Evolutionary conservation across 2,888 invertebrate species (phyloP).

Genomic region (Drosophila suboccidentalis): DNA sequence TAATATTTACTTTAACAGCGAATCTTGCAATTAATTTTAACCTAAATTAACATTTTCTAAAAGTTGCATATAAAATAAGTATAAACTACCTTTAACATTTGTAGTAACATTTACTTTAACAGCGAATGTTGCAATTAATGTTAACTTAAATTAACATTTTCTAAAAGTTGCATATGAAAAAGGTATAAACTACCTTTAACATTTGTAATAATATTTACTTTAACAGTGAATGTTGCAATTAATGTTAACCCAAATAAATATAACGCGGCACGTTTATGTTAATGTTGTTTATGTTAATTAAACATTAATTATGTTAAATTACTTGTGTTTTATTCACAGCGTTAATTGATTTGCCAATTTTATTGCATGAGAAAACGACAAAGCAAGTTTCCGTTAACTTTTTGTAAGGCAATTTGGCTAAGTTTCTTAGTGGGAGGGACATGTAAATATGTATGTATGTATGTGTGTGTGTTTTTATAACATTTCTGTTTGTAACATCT

Average conservation of each 20-base stretch:
- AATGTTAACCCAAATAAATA: not conserved
- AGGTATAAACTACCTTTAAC: too few species aligned
- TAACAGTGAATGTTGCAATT: not conserved
- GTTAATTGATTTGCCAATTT: constrained; percentile 52
- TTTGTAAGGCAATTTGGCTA: constrained; percentile 44
- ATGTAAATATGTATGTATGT: not conserved
- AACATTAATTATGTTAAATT: constrained; percentile 50
- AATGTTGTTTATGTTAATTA: constrained; percentile 22
- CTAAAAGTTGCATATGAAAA: too few species aligned
- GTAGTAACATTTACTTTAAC: not conserved
- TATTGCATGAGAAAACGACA: constrained; percentile 31
- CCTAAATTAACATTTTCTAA: too few species aligned
- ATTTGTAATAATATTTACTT: not conserved
- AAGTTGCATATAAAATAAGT: too few species aligned
- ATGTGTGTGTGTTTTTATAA: not conserved
- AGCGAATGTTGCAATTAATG: not conserved
- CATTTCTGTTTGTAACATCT: constrained; percentile 39
- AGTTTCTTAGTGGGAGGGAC: constrained; percentile 14
- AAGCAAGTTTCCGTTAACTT: constrained; percentile 49
- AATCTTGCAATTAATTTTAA: too few species aligned
- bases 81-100: too few species aligned
- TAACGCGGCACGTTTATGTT: constrained; percentile 8
- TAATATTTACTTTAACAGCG: too few species aligned
- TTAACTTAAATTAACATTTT: not conserved
- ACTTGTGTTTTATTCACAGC: constrained; percentile 14